Percentiles rank a stretch among this genome's conserved stretches.
Conservation (phyloP, 2,113 vertebrate genomes). For the Phoxinus phoxinus region DNA sequence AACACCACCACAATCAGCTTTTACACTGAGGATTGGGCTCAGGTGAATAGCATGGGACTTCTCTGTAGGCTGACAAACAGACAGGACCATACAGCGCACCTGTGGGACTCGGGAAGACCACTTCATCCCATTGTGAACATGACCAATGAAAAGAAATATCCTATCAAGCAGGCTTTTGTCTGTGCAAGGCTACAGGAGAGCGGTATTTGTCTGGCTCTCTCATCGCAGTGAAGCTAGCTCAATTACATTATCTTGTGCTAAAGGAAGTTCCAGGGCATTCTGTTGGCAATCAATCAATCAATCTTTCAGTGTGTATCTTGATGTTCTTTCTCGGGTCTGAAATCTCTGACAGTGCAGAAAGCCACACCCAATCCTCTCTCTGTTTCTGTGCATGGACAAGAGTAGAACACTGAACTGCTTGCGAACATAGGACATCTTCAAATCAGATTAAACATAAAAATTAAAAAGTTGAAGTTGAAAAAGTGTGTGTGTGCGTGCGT, state of each 20-base stretch:
- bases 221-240: constrained; percentile 44
- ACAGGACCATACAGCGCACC: constrained; percentile 75
- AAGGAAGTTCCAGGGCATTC: constrained; percentile 45
- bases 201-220: constrained; percentile 38
- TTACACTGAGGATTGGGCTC: constrained; percentile 66
- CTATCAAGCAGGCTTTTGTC: constrained; percentile 60
- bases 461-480: background rate
- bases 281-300: constrained; percentile 53
- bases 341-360: constrained; percentile 40
- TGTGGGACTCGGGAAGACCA: constrained; percentile 71
- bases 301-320: constrained; percentile 44
- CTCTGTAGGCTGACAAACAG: constrained; percentile 74
- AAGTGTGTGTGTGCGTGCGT: no score
- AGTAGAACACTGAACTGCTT: constrained; percentile 7
- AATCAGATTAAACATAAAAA: background rate
- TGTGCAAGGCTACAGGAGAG: constrained; percentile 49
- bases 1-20: constrained; percentile 78
- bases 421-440: background rate
- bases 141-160: constrained; percentile 62
- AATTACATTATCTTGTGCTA: constrained; percentile 53
- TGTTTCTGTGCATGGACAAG: constrained; percentile 16
- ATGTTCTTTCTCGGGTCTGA: constrained; percentile 49
- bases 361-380: constrained; percentile 23
- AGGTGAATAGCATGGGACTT: constrained; percentile 74
- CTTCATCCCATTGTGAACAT: constrained; percentile 72